Base-by-base conservation (phyloP, 2,888 invertebrate species). In the Pheosia tremula region DNA sequence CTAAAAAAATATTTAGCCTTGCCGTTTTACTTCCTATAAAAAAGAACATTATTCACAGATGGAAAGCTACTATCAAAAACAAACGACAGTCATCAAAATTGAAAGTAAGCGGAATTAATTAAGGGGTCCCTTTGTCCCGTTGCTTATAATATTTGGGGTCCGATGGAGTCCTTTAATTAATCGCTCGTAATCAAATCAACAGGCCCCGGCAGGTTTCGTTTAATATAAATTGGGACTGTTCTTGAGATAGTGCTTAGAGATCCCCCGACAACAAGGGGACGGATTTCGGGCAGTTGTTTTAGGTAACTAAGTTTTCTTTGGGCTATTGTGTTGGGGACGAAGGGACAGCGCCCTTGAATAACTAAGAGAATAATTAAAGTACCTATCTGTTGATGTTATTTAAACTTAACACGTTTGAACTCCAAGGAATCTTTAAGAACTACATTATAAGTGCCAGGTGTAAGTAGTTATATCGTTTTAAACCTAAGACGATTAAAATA, bases 161-260 rank as follows among this genome's bases (percentile, higher is more conserved):
- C 78, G 72, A 72, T 68, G 74, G 71, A 72, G 75, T 79, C 78
- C 80, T 77, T 85, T 85, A 86, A 90, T 89, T 90, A 88, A 89
- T 89, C 81, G 86, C 75, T 84, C 78, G 82, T 88, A 85, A 89
- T 88, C 86, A 86, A 87, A 88, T 89, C 85, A 86, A 83, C 84
- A 77, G 75, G 81, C 76, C 77, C 77, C 81, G 71, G 72, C 77
- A 81, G 84, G 78, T 80, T 67, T 71, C 77, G 55, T 77, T 82
- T 83, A 76, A 75, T 83, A 80, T 82, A 81, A 84, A 84, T 82
- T 80, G 79, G 73, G 74, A 72, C 71, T 80, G 78, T 73, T 78
- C 77, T 78, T 70, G 64, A 75, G 78, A 76, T 78, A 78, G 77
- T 76, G 74, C 66, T 71, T 64, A 64, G 59, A 69, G 63, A 66